Conservation (phyloP, 1,140 invertebrate genomes). For the Temnothorax curvispinosus region DNA sequence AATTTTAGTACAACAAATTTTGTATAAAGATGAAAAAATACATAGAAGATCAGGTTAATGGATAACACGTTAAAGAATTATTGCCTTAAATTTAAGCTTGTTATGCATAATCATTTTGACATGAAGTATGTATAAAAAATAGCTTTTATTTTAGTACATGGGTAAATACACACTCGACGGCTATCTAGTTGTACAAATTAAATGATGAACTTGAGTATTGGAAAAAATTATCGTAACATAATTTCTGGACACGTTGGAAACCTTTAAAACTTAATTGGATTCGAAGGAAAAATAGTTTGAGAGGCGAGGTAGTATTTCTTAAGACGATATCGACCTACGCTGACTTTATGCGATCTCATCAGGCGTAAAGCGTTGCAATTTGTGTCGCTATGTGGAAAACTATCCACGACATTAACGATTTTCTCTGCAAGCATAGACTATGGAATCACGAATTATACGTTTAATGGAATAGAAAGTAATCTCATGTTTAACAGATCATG, state of each 20-base stretch:
- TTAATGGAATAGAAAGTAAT: conserved; percentile 12
- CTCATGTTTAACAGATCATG: background rate
- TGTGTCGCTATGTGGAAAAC: background rate
- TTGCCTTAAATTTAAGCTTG: background rate
- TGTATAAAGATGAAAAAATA: background rate
- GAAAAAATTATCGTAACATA: conserved; percentile 60
- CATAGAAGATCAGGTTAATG: background rate
- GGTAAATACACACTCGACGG: background rate
- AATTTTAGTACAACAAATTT: background rate
- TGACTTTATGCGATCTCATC: conserved; percentile 53
- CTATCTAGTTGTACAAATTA: conserved; percentile 29
- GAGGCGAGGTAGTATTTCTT: conserved; percentile 10
- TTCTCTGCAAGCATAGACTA: background rate
- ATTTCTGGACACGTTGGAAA: conserved; percentile 55
- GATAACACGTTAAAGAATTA: background rate
- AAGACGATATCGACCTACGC: conserved; percentile 52
- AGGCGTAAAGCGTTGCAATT: conserved; percentile 57
- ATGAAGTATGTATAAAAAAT: background rate
- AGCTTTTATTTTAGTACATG: background rate
- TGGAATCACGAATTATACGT: conserved; percentile 16
- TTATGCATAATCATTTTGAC: background rate
- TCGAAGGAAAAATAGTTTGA: conserved; percentile 30
- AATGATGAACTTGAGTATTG: conserved; percentile 25
- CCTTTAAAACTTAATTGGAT: conserved; percentile 68
- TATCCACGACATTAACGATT: conserved; percentile 23